Base-by-base conservation (phyloP, 2,888 invertebrate species). In the Chymomyza caudatula region DNA sequence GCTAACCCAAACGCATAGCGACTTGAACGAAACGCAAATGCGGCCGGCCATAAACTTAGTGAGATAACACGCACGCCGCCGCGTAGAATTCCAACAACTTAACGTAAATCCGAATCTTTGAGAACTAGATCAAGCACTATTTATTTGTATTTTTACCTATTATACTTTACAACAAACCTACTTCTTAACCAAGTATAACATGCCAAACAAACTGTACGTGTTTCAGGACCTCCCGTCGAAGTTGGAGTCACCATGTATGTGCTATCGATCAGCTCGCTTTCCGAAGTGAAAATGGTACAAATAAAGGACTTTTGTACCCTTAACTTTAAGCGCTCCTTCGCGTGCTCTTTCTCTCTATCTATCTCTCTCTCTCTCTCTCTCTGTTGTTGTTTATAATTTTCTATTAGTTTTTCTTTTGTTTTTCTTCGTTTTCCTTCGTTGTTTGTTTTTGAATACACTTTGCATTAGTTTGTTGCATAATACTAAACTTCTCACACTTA, bases 221-320 rank as follows among this genome's bases (percentile, higher is more conserved):
- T 83, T 96, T 92, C 95, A 97, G 97, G 96, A 94, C 95, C 96
- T 92, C 97, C 98, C 91, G 98, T 98, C 92, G 97, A 96, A 93
- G 97, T 98, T 92, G 97, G 97, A 92, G 96, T 98, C 93, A 97
- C 97, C 93, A 97, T 98, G 95, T 97, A 97, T 94, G 97, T 98
- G 93, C 95, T 97, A 93, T 96, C 96, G 93, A 98, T 98, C 94
- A 96, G 97, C 93, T 97, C 97, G 92, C 96, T 98, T 92, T 97
- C 97, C 92, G 98, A 98, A 95, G 97, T 97, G 92, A 95, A 97
- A 94, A 98, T 97, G 97, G 97, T 97, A 95, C 92, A 92, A 91
- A 91, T 84, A 63, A 70, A 67, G 79, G 86, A 78, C 67, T 67
- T 74, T 82, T 86, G 87, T 87, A 87, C 88, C 87, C 87, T 80